Evolutionary conservation across 1,140 invertebrate genomes (phyloP).

Genomic region (Nephotettix cincticeps): DNA sequence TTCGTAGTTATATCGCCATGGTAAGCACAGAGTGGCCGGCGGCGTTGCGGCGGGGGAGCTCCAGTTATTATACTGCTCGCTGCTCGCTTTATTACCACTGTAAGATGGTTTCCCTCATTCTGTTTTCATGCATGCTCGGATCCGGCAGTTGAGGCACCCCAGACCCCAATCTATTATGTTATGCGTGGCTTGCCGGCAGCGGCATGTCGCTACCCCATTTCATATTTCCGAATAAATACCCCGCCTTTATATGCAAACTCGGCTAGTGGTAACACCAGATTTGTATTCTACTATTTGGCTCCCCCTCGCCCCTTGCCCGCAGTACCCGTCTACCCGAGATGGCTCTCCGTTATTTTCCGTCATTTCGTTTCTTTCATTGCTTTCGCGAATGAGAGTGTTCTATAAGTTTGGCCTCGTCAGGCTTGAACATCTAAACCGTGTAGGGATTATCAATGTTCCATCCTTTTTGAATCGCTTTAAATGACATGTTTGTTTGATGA

Average conservation of each 20-base stretch:
- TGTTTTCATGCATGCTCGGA: conserved; percentile 19
- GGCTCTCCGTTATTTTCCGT: too few species aligned
- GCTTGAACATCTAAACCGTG: too few species aligned
- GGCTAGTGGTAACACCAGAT: not conserved
- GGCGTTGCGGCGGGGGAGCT: too few species aligned
- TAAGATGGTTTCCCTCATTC: conserved; percentile 23
- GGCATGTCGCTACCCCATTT: not conserved
- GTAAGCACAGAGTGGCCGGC: too few species aligned
- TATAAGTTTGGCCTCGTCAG: too few species aligned
- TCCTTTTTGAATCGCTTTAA: too few species aligned
- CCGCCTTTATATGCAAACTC: conserved; percentile 9
- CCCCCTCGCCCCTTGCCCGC: not conserved
- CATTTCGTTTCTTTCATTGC: too few species aligned
- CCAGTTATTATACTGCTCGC: too few species aligned
- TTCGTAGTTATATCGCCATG: too few species aligned
- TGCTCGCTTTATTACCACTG: conserved; percentile 3
- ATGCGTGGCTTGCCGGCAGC: not conserved
- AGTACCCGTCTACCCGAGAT: not conserved
- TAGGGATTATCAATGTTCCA: too few species aligned
- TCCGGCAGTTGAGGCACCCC: not conserved
- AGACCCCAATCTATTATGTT: not conserved
- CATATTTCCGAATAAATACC: conserved; percentile 10
- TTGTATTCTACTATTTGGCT: not conserved
- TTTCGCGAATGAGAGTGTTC: too few species aligned
- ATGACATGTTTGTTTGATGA: too few species aligned